Evolutionary conservation across 1,140 invertebrate genomes (phyloP).

Genomic region (Brachionus asplanchnoidis): DNA sequence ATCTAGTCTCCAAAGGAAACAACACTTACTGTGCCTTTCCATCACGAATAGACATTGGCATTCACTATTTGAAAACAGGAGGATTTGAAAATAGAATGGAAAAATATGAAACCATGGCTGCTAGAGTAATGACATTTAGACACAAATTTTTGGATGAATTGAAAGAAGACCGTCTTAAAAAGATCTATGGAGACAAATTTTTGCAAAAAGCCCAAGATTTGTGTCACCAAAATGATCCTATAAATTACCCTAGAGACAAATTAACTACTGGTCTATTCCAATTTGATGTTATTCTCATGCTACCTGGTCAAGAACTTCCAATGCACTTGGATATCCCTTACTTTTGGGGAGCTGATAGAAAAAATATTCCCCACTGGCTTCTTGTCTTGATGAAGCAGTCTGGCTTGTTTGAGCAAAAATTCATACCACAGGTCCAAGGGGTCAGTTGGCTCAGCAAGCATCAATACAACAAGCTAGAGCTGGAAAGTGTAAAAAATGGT

Average conservation of each 20-base stretch:
- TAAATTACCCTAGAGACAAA: background rate
- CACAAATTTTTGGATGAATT: slow-evolving; percentile 29
- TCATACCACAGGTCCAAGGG: slow-evolving; percentile 28
- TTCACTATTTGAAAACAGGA: slow-evolving; percentile 29
- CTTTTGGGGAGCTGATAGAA: slow-evolving; percentile 25
- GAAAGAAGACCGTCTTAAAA: background rate
- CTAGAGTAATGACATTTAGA: slow-evolving; percentile 24
- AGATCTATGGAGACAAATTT: slow-evolving; percentile 23
- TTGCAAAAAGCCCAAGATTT: slow-evolving; percentile 2
- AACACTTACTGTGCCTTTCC: slow-evolving; percentile 20
- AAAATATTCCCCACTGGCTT: slow-evolving; percentile 17
- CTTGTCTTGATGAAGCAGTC: slow-evolving; percentile 29
- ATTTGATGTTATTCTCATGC: slow-evolving; percentile 20
- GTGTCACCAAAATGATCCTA: background rate
- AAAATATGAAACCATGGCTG: slow-evolving; percentile 35
- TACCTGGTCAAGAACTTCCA: slow-evolving; percentile 18
- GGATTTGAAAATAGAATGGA: slow-evolving; percentile 33
- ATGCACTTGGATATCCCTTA: slow-evolving; percentile 31
- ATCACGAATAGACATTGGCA: background rate
- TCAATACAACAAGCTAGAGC: slow-evolving; percentile 18
- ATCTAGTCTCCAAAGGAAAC: background rate
- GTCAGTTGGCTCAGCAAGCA: slow-evolving; percentile 29
- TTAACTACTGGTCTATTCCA: slow-evolving; percentile 1
- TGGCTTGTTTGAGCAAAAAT: background rate
- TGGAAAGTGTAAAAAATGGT: slow-evolving; percentile 22